Evolutionary conservation across 1,140 invertebrate genomes (phyloP), one percentile per base, ranked within the genome.

Genomic region (Pachypsylla venusta): DNA sequence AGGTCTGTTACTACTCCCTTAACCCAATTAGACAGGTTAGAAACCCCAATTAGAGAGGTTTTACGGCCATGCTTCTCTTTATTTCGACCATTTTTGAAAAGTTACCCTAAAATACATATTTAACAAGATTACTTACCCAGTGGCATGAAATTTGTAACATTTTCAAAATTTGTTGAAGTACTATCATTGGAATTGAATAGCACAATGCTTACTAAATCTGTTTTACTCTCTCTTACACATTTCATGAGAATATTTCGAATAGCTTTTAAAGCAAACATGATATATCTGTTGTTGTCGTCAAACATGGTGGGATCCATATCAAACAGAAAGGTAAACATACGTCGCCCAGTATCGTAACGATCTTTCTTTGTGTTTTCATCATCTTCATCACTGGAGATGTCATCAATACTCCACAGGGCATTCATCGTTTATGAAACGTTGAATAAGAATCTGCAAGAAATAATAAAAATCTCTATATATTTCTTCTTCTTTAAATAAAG

Each of bases 351-450:
- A 19, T 48, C 42, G 22, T 10, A 48, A n/a, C 16, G 5, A 10
- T 48, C 42, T 48, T 48, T 4, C 22, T 48, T 48, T 5, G 42
- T 19, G 16, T 19, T 22, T n/a, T 48, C 42, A 4, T 48, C 42
- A n/a, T 48, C 42, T 48, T 48, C 42, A 48, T 48, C 42, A 48
- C 42, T 48, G 7, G 42, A 48, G 7, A 48, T n/a, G n/a, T 48
- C n/a, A 4, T 48, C 42, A 3, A n/a, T 22, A 48, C 42, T 48
- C 42, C 42, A 48, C n/a, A 48, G 16, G 42, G 42, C 42, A 10
- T 35, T 16, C 30, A 35, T 35, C 16, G 30, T 35, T 35, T n/a
- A n/a, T n/a, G n/a, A n/a, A n/a, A n/a, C n/a, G n/a, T n/a, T n/a
- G n/a, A n/a, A n/a, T n/a, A n/a, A n/a, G n/a, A n/a, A n/a, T n/a